Percentiles rank a stretch among this genome's conserved stretches.
Evolutionary conservation across 2,888 invertebrate genomes (phyloP).

Genomic region (Orthosia gracilis): DNA sequence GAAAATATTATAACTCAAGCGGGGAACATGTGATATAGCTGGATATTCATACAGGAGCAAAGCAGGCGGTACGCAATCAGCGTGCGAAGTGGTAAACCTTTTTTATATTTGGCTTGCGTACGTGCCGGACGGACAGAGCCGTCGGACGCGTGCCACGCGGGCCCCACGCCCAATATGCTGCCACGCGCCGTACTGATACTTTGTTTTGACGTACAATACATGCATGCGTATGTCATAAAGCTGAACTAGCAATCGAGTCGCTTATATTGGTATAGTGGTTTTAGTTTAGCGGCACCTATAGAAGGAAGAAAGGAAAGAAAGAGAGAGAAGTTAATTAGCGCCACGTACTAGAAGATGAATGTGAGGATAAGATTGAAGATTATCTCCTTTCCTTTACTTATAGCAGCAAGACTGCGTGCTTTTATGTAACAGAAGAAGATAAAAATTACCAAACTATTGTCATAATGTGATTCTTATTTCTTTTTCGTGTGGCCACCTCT

Average conservation of each 20-base stretch:
- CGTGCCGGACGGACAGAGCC: conserved; percentile 52
- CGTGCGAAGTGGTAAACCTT: conserved; percentile 64
- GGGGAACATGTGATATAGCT: conserved; percentile 41
- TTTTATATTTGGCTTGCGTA: conserved; percentile 65
- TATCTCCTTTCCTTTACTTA: no score
- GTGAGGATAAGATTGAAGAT: no score
- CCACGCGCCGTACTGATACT: conserved; percentile 20
- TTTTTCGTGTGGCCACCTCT: no score
- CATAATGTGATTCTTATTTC: no score
- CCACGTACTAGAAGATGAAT: no score
- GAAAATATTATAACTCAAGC: conserved; percentile 60
- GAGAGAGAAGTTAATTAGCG: no score
- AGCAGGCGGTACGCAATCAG: conserved; percentile 61
- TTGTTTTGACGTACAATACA: conserved; percentile 52
- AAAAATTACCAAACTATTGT: no score
- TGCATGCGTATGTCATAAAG: conserved; percentile 14
- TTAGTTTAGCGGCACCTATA: background rate
- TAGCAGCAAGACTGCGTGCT: background rate
- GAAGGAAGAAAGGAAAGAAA: no score
- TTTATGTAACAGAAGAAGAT: background rate
- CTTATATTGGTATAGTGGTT: background rate
- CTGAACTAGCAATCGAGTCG: conserved; percentile 20
- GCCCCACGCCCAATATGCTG: conserved; percentile 25
- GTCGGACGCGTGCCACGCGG: conserved; percentile 39
- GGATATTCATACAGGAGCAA: conserved; percentile 43